These are phyloP conservation scores for Caerostris extrusa DNA, from an alignment of 1,140 invertebrate genomes.

Conservation along the genomic window DNA sequence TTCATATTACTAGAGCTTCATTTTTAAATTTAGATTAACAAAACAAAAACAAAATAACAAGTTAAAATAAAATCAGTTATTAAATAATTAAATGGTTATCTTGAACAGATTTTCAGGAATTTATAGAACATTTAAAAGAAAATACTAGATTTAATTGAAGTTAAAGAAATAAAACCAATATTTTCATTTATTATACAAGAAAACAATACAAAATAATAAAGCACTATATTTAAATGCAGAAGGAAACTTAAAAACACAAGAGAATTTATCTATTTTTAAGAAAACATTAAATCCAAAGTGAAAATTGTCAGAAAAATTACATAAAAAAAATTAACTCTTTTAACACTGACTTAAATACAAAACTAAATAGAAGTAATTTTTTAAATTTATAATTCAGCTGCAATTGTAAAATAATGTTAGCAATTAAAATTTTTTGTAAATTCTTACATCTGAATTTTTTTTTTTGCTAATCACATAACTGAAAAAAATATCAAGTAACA, in stretches of 20 bases:
- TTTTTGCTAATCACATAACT: neutral
- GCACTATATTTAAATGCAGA: neutral
- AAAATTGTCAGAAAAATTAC: neutral
- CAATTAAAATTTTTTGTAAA: neutral
- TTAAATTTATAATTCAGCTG: neutral
- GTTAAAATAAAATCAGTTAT: neutral
- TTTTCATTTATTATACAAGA: neutral
- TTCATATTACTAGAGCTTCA: no score
- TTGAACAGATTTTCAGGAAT: neutral
- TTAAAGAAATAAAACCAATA: neutral
- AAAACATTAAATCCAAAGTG: neutral
- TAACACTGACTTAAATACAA: neutral
- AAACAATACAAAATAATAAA: neutral
- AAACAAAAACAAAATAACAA: no score
- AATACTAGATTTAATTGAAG: no score
- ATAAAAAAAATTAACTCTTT: neutral
- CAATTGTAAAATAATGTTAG: neutral
- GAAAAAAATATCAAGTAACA: neutral
- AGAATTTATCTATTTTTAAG: neutral
- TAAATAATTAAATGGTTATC: constrained; percentile 32
- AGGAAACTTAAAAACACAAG: no score
- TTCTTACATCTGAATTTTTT: neutral
- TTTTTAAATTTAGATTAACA: no score
- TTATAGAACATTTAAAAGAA: no score
- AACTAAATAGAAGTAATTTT: neutral